phyloP scores from a whole-genome alignment of 2,888 invertebrate genomes.

The Pediacus dermestoides region DNA sequence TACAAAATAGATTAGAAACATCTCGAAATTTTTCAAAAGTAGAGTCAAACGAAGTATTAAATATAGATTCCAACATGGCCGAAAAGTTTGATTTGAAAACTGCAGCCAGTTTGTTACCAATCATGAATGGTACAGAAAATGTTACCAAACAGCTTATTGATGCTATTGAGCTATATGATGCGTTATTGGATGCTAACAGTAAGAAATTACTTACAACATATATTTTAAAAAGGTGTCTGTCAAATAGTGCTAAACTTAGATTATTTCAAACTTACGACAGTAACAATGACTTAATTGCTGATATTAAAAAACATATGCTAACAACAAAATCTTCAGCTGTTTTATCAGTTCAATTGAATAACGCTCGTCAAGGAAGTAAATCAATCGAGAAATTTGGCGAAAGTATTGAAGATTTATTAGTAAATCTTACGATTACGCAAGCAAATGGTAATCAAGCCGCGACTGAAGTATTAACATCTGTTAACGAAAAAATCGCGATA shows the following conservation, averaged over 20 bases:
- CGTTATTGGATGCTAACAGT: constrained; percentile 18
- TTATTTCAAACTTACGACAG: constrained; percentile 11
- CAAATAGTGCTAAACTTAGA: constrained; percentile 18
- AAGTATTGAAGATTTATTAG: not conserved
- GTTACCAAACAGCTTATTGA: constrained; percentile 26
- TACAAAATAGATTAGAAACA: too few species aligned
- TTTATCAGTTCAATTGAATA: constrained; percentile 16
- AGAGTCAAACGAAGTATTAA: too few species aligned
- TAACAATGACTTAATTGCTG: constrained; percentile 18
- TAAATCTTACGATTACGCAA: not conserved
- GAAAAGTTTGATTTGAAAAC: too few species aligned
- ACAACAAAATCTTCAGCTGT: constrained; percentile 20
- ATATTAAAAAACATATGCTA: constrained; percentile 18
- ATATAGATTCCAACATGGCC: too few species aligned
- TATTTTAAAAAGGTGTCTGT: too few species aligned
- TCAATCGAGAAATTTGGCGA: not conserved
- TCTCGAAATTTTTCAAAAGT: too few species aligned
- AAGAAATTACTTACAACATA: too few species aligned
- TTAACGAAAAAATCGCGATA: constrained; percentile 10
- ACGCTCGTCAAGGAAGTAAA: constrained; percentile 5
- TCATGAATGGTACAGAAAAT: constrained; percentile 21
- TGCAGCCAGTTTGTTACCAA: constrained; percentile 20
- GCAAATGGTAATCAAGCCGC: not conserved
- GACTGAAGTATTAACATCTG: not conserved
- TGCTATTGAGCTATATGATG: constrained; percentile 24